A percentile compares a stretch with the other conserved stretches of the same genome.
phyloP scores from a whole-genome alignment of 2,113 vertebrate genomes.

The Coptodon rendalli region DNA sequence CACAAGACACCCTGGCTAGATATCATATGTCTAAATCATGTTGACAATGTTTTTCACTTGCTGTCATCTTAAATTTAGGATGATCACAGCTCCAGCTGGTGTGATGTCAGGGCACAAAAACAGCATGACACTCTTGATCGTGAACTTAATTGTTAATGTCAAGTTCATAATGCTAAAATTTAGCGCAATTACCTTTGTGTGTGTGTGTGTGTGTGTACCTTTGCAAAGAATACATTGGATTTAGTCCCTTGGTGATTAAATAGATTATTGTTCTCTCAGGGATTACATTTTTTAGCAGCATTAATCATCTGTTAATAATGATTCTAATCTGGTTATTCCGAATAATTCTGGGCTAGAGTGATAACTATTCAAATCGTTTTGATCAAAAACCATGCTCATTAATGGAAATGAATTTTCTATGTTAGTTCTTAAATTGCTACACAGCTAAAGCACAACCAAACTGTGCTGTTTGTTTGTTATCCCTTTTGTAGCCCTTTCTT shows the following conservation, averaged over 20 bases:
- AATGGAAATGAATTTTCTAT: neutral
- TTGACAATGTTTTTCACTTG: neutral
- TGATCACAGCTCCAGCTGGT: neutral
- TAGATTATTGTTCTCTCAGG: neutral
- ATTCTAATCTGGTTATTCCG: neutral
- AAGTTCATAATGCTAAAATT: neutral
- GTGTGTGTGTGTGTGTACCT: neutral
- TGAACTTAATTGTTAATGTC: conserved; percentile 17
- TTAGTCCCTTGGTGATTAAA: neutral
- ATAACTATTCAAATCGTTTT: neutral
- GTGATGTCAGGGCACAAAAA: neutral
- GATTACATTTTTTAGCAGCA: neutral
- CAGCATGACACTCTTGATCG: neutral
- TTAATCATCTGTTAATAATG: neutral
- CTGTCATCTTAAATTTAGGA: neutral
- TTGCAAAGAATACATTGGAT: neutral
- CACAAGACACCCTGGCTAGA: neutral
- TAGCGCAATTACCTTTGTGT: neutral
- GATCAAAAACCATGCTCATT: neutral
- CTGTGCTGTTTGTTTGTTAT: neutral
- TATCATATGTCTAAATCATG: neutral
- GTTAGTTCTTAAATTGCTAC: neutral
- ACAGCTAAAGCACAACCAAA: neutral
- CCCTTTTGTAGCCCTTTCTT: neutral
- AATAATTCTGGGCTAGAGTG: neutral